A percentile compares a stretch with the other conserved stretches of the same genome.
phyloP scores from a whole-genome alignment of 2,113 vertebrate genomes.

The Tragelaphus scriptus region DNA sequence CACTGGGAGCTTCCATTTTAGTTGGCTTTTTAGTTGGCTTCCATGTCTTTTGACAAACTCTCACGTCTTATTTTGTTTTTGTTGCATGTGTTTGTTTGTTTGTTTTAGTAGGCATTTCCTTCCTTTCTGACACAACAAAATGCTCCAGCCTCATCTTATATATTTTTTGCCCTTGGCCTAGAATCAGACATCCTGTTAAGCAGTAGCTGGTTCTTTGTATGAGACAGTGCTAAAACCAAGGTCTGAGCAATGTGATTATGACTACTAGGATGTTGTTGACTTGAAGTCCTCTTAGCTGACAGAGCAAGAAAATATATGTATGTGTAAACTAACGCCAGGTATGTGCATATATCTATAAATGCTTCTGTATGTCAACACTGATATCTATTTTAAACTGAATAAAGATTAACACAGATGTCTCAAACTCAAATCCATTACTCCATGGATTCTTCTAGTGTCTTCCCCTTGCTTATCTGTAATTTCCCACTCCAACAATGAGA shows the following conservation, averaged over 20 bases:
- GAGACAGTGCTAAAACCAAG: background rate
- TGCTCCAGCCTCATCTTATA: background rate
- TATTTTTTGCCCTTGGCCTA: background rate
- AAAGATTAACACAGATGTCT: background rate
- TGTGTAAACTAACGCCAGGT: background rate
- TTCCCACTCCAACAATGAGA: background rate
- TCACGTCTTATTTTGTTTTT: background rate
- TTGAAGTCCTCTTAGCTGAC: background rate
- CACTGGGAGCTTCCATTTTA: background rate
- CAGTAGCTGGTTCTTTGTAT: background rate
- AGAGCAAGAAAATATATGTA: background rate
- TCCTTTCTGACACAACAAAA: background rate
- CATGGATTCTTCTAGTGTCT: background rate
- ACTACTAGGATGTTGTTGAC: background rate
- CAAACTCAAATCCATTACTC: background rate
- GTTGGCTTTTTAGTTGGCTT: background rate
- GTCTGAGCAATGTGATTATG: background rate
- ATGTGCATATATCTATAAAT: background rate
- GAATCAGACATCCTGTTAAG: background rate
- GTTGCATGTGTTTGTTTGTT: background rate
- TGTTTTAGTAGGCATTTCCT: background rate
- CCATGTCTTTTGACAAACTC: background rate
- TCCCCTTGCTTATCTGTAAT: background rate
- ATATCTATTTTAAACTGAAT: background rate
- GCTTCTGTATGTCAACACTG: background rate